Conservation (phyloP, 2,888 invertebrate species). For the Lasioglossum lativentre region DNA sequence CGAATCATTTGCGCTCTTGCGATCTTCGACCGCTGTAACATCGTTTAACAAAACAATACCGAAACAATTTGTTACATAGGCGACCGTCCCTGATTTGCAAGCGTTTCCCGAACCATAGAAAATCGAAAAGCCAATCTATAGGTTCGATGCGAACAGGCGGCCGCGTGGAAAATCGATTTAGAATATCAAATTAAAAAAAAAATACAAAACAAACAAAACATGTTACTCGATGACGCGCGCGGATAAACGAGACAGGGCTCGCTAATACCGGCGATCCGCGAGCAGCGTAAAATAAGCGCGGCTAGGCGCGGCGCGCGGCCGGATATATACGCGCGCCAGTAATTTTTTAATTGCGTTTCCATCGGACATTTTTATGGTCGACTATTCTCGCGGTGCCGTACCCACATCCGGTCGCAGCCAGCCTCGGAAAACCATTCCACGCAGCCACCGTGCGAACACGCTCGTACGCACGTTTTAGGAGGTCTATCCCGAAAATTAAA, state of each 20-base stretch:
- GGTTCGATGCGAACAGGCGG: not conserved
- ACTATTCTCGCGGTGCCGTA: conserved; percentile 63
- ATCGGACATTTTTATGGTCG: conserved; percentile 74
- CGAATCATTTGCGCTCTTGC: not conserved
- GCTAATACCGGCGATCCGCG: conserved; percentile 57
- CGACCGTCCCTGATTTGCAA: not conserved
- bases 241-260: conserved; percentile 55
- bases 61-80: not conserved
- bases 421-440: conserved; percentile 47
- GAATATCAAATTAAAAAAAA: conserved; percentile 23
- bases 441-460: conserved; percentile 33
- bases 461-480: conserved; percentile 54
- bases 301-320: conserved; percentile 27
- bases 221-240: conserved; percentile 36
- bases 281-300: conserved; percentile 56
- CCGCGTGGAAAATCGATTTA: not conserved
- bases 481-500: conserved; percentile 63
- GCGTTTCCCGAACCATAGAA: not conserved
- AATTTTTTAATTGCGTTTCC: conserved; percentile 74
- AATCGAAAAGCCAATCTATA: not conserved
- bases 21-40: not conserved
- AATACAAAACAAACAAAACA: not conserved
- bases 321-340: conserved; percentile 68
- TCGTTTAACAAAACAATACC: not conserved
- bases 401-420: conserved; percentile 40